phyloP scores from a whole-genome alignment of 1,140 invertebrate species.

The Bombus consobrinus region DNA sequence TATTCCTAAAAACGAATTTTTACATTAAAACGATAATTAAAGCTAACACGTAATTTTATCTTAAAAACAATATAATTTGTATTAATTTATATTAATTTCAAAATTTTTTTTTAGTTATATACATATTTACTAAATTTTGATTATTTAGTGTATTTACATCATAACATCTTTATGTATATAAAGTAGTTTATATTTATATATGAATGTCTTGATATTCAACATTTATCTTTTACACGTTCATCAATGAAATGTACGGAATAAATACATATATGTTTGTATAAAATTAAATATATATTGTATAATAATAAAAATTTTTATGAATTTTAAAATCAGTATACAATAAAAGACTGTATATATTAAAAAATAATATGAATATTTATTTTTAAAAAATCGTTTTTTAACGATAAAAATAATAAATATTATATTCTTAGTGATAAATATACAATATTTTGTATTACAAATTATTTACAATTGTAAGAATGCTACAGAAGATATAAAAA shows the following conservation, averaged over 20 bases:
- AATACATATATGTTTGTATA: not conserved
- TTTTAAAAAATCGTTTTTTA: not conserved
- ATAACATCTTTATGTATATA: not conserved
- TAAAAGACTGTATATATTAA: slow-evolving; percentile 17
- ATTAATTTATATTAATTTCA: not conserved
- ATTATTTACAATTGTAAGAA: slow-evolving; percentile 18
- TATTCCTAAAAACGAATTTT: not conserved
- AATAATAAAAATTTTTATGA: not conserved
- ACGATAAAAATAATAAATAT: not conserved
- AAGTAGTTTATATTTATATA: too few relatives aligned
- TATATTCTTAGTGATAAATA: slow-evolving; percentile 25
- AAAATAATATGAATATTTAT: slow-evolving; percentile 27
- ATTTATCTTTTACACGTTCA: not conserved
- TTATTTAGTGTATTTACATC: slow-evolving; percentile 18
- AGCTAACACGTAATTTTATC: not conserved
- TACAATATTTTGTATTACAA: slow-evolving; percentile 42
- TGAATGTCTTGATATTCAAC: not conserved
- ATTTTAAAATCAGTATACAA: not conserved
- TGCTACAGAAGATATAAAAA: not conserved
- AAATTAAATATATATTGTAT: not conserved
- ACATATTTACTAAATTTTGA: not conserved
- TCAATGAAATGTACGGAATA: not conserved
- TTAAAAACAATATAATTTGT: not conserved
- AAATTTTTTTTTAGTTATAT: not conserved
- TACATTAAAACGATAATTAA: not conserved